phyloP scores from a whole-genome alignment of 2,797 vertebrate species.

The Sebastes vulpes region DNA sequence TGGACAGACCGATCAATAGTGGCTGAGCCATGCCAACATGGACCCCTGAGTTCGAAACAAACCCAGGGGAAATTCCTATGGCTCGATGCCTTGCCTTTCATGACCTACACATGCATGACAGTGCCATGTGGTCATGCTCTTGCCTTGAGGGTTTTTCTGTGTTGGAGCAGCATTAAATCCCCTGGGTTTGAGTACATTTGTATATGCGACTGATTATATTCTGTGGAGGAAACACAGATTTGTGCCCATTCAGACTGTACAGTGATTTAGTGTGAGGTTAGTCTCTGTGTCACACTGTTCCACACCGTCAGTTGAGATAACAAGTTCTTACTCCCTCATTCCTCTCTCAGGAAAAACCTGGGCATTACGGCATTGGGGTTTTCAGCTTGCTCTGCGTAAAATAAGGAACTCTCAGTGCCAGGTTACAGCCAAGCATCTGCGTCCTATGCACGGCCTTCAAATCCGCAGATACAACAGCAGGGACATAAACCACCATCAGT shows the following conservation, averaged over 20 bases:
- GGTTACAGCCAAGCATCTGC: slow-evolving; percentile 4
- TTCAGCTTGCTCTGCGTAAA: slow-evolving; percentile 33
- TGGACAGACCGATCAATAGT: not conserved
- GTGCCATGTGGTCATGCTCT: not conserved
- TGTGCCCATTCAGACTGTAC: not conserved
- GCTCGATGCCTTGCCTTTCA: not conserved
- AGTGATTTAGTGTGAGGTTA: not conserved
- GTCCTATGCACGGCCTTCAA: not conserved
- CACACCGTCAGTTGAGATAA: slow-evolving; percentile 8
- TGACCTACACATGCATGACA: slow-evolving; percentile 16
- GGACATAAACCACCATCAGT: not conserved
- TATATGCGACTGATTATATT: not conserved
- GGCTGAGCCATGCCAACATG: slow-evolving; percentile 5
- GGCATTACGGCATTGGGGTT: slow-evolving; percentile 1
- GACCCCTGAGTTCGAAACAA: not conserved
- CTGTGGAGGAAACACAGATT: not conserved
- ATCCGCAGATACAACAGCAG: not conserved
- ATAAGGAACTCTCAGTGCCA: not conserved
- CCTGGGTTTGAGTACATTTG: not conserved
- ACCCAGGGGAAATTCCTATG: not conserved
- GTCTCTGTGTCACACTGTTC: not conserved
- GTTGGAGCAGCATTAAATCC: slow-evolving; percentile 11
- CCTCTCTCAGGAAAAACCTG: slow-evolving; percentile 21
- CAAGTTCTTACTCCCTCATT: not conserved
- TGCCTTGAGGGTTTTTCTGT: slow-evolving; percentile 17